Evolutionary conservation across 2,888 invertebrate species (phyloP), one percentile per base, ranked within the genome.

Genomic region (Hermodice carunculata): DNA sequence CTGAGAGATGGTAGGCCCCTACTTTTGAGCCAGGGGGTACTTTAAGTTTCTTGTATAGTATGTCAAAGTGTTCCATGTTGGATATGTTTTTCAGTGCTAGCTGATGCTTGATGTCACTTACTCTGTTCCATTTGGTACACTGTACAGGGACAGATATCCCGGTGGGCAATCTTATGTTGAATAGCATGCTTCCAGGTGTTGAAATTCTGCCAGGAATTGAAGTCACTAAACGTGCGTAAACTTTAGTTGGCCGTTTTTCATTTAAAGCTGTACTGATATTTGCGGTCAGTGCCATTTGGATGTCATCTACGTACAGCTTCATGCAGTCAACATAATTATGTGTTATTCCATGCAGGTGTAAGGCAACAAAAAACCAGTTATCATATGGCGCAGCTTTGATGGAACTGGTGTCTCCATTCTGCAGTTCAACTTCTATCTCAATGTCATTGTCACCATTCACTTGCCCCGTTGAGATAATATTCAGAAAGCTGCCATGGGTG

Each of bases 291-390:
- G 22, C 51, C 6, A 29, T 11, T 11, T 6, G 22, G 11, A 8
- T 24, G 22, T 51, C 51, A 51, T 29, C 8, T 5, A 51, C 26
- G 49, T 71, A 74, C 31, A 81, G 60, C 26, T 75, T 49, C 31
- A 81, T 77, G 22, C 78, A 64, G 64, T 81, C 78, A 11, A 81
- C 76, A 0, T 79, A 78, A 22, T 78, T 70, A 26, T 76, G 76
- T 2, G 77, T 75, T 29, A 76, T 59, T 11, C 79, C 80, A 66
- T 81, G 80, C 43, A 81, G 57, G 57, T 79, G 78, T 34, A 81
- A 75, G 6, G 79, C 80, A 3, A 79, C 74, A 5, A 79, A 71
- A 40, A 79, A 77, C 80, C 81, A 81, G 14, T 77, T 66, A 58
- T 81, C 81, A 70, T 75, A 78, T 57, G 29, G 32, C 24, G 8